These are phyloP conservation scores for Daktulosphaira vitifoliae DNA, from an alignment of 1,140 invertebrate genomes.

Conservation along the genomic window DNA sequence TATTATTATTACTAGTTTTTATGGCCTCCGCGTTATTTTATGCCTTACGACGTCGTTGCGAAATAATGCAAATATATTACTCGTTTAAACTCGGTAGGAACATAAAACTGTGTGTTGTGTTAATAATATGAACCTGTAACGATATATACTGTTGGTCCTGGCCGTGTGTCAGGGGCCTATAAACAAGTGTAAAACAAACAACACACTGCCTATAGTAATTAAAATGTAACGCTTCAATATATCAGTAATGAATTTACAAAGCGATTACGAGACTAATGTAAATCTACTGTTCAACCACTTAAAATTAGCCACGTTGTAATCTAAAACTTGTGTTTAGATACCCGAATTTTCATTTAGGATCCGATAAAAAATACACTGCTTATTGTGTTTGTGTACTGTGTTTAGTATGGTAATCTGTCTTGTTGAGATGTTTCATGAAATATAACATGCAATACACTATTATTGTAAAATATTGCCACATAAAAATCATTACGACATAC, in stretches of 20 bases:
- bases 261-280: slow-evolving; percentile 4
- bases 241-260: neutral
- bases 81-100: no score
- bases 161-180: neutral
- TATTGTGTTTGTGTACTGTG: slow-evolving; percentile 2
- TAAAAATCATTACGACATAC: no score
- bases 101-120: no score
- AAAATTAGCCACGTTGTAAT: neutral
- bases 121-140: no score
- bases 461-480: no score
- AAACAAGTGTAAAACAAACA: slow-evolving; percentile 29
- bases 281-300: slow-evolving; percentile 6
- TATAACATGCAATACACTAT: no score
- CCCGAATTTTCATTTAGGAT: slow-evolving; percentile 12
- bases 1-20: no score
- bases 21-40: no score
- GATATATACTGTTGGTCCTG: no score
- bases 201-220: slow-evolving; percentile 2
- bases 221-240: slow-evolving; percentile 4
- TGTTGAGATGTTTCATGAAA: neutral
- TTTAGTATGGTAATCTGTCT: neutral
- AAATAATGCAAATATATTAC: no score
- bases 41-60: no score
- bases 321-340: slow-evolving; percentile 5
- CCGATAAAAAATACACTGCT: slow-evolving; percentile 4